Base-by-base conservation (phyloP, 2,888 invertebrate genomes). In the Cephus spinipes region DNA sequence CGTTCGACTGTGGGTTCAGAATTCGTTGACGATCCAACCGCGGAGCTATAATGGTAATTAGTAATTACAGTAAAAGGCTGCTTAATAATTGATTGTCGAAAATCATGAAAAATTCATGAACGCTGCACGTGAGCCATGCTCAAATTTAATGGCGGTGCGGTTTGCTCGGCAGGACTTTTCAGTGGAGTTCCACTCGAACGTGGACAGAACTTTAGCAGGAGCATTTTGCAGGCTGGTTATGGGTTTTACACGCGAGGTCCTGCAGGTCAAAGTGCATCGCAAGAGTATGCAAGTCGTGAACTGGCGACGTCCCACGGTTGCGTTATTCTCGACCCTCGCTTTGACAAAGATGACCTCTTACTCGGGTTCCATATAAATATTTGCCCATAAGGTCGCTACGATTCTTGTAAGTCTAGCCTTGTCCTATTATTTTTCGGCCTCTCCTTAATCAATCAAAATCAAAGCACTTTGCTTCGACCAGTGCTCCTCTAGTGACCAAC, bases 191-290 rank as follows among this genome's bases (percentile, higher is more conserved):
- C 9, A 23, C 9, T 55, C 55, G 55, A 23, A 23, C 55, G 12
- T 71, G 78, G 78, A 76, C 80, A 80, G 79, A 83, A 85, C 81
- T 86, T 86, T 83, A 80, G 77, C 80, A 74, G 82, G 81, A 81
- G 83, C 85, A 87, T 85, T 55, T 83, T 82, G 83, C 81, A 79
- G 82, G 81, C 86, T 85, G 86, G 87, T 87, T 88, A 87, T 85
- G 85, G 87, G 83, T 84, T 85, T 83, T 84, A 86, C 88, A 87
- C 88, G 88, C 87, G 85, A 87, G 85, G 87, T 80, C 76, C 30
- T 76, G 55, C 77, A 68, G 69, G 69, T 69, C 55, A 76, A 77
- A 79, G 79, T 80, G 77, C 81, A 78, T 78, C 78, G 78, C 79
- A 79, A 55, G 55, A 55, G 4, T 55, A 55, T 55, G 23, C 23